These are phyloP conservation scores for Rattus norvegicus DNA, from an alignment of 2,113 vertebrate species.

Conservation along the genomic window GRCr8 NC_086039.1:142686001-142686500, in stretches of 20 bases:
- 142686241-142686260: not conserved
- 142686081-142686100: not conserved
- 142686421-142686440: not conserved
- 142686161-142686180: not conserved
- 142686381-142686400: too few relatives aligned
- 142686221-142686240: not conserved
- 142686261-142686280: not conserved
- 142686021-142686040: not conserved
- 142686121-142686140: not conserved
- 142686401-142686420: not conserved
- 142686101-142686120: not conserved
- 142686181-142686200: slow-evolving; percentile 17
- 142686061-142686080: not conserved
- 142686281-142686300: not conserved
- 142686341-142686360: too few relatives aligned
- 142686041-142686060: not conserved
- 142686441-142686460: not conserved
- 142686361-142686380: too few relatives aligned
- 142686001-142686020: not conserved
- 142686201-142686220: not conserved
- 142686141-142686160: not conserved
- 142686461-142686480: not conserved
- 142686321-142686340: not conserved
- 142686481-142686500: slow-evolving; percentile 16
- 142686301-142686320: not conserved